A percentile compares a stretch with the other conserved stretches of the same genome.
phyloP scores from a whole-genome alignment of 1,140 invertebrate species.

The Drosophila biarmipes region DNA sequence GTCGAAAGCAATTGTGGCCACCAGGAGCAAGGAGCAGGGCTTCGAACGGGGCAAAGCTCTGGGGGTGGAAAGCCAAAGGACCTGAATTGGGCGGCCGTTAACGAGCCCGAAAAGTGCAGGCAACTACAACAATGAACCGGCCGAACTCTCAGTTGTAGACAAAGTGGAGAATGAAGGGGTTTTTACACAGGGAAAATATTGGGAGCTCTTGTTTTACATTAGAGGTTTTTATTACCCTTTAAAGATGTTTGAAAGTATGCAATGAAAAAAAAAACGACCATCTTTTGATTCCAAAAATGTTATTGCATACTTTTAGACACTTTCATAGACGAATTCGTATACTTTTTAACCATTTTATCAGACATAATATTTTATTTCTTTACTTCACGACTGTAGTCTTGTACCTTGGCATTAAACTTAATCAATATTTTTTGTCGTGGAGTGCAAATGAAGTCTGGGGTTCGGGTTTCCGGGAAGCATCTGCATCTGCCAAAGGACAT shows the following conservation, averaged over 20 bases:
- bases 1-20: slow-evolving; percentile 50
- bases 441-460: background rate
- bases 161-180: slow-evolving; percentile 9
- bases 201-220: too few relatives aligned
- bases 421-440: background rate
- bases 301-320: too few relatives aligned
- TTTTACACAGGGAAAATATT: slow-evolving; percentile 5
- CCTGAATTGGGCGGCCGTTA: slow-evolving; percentile 21
- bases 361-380: too few relatives aligned
- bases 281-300: too few relatives aligned
- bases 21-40: background rate
- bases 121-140: slow-evolving; percentile 24
- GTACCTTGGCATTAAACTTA: too few relatives aligned
- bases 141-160: slow-evolving; percentile 26
- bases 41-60: background rate
- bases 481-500: slow-evolving; percentile 55
- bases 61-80: slow-evolving; percentile 2
- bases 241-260: too few relatives aligned
- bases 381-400: too few relatives aligned
- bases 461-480: background rate
- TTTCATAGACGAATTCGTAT: too few relatives aligned
- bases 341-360: too few relatives aligned
- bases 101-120: slow-evolving; percentile 62
- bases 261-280: too few relatives aligned
- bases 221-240: too few relatives aligned